Percentiles rank a stretch among this genome's conserved stretches.
Conservation (phyloP, 2,797 vertebrate species). For the Smutsia temminckii region DNA sequence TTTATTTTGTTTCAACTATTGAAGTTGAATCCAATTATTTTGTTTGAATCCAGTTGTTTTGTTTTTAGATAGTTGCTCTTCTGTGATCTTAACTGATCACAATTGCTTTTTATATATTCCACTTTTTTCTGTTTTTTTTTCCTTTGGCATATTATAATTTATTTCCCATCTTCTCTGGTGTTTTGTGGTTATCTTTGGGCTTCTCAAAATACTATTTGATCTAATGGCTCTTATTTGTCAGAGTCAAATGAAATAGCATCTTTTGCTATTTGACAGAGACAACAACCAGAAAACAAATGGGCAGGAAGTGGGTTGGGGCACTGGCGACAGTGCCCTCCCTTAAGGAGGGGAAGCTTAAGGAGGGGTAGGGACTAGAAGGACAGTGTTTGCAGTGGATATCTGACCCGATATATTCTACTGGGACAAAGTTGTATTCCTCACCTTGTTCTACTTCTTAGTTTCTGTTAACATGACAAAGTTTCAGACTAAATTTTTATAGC, state of each 20-base stretch:
- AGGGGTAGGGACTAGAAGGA: not conserved
- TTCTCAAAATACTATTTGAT: conserved; percentile 28
- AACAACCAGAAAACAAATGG: not conserved
- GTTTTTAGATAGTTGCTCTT: not conserved
- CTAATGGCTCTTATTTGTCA: not conserved
- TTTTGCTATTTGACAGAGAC: not conserved
- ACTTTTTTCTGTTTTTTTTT: not conserved
- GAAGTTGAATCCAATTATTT: not conserved
- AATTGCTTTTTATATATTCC: not conserved
- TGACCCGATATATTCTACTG: not conserved
- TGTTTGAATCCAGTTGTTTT: too few relatives aligned
- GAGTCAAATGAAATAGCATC: not conserved
- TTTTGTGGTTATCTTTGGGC: not conserved
- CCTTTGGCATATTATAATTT: not conserved
- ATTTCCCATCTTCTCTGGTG: not conserved
- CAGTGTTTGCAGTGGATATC: not conserved
- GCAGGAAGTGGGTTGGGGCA: not conserved
- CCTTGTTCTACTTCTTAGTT: not conserved
- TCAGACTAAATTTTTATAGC: not conserved
- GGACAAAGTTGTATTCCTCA: not conserved
- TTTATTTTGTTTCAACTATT: too few relatives aligned
- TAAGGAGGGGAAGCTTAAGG: not conserved
- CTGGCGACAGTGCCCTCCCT: accelerated
- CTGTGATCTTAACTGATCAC: not conserved
- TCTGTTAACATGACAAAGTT: conserved; percentile 37